Conservation (phyloP, 2,888 invertebrate genomes). For the Elysia crispata region DNA sequence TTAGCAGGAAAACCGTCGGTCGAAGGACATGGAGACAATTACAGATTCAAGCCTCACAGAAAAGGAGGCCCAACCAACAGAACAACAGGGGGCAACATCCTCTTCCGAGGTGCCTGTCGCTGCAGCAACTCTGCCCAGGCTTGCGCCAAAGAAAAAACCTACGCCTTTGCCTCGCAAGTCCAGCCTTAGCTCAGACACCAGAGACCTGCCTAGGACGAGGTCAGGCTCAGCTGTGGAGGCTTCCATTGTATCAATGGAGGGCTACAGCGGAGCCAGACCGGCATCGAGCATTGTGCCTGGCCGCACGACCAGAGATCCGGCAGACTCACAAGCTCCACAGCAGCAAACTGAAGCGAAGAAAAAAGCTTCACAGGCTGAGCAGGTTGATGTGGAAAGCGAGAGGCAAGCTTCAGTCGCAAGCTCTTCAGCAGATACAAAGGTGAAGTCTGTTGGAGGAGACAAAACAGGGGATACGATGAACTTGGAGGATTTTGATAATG, state of each 20-base stretch:
- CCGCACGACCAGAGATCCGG: too few relatives aligned
- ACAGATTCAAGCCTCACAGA: constrained; percentile 77
- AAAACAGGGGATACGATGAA: neutral
- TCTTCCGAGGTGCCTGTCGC: constrained; percentile 10
- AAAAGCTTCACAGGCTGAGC: neutral
- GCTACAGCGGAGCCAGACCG: neutral
- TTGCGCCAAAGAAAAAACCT: constrained; percentile 20
- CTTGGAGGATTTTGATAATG: constrained; percentile 40
- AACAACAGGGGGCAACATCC: neutral
- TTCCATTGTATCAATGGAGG: neutral
- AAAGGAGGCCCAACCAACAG: neutral
- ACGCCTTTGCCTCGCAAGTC: constrained; percentile 43
- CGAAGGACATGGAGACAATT: constrained; percentile 91
- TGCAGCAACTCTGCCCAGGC: neutral
- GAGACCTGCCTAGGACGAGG: constrained; percentile 1
- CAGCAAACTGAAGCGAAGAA: too few relatives aligned
- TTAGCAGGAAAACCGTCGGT: constrained; percentile 88
- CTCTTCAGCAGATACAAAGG: neutral
- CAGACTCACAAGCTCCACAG: too few relatives aligned
- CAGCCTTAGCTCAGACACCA: constrained; percentile 38
- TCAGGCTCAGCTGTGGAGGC: neutral
- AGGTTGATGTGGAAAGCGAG: neutral
- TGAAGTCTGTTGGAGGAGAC: neutral
- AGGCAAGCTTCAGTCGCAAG: neutral
- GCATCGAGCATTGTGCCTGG: neutral